These are phyloP conservation scores for Trichonephila clavata DNA, from an alignment of 1,140 invertebrate genomes.

Conservation along the genomic window DNA sequence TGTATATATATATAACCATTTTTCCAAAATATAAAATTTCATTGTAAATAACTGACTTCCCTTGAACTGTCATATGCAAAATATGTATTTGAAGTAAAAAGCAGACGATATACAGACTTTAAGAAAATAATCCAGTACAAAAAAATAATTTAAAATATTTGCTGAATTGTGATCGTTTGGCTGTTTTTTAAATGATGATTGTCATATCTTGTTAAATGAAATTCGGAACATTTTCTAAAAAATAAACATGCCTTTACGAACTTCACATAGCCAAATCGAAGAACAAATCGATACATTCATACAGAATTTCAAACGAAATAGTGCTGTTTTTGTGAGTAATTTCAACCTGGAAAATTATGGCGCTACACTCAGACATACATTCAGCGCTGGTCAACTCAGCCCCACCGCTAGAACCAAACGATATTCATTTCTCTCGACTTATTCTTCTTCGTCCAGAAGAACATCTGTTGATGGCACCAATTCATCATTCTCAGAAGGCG, in stretches of 20 bases:
- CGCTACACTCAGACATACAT: conserved; percentile 60
- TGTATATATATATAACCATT: too few relatives aligned
- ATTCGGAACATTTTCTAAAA: too few relatives aligned
- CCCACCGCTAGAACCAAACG: conserved; percentile 50
- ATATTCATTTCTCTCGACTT: conserved; percentile 59
- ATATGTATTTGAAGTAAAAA: too few relatives aligned
- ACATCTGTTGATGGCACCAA: conserved; percentile 62
- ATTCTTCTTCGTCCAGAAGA: conserved; percentile 66
- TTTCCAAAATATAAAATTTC: too few relatives aligned
- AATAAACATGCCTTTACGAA: conserved; percentile 72
- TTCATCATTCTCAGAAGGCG: conserved; percentile 59
- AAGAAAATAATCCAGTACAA: too few relatives aligned
- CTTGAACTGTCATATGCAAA: too few relatives aligned
- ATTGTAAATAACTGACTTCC: too few relatives aligned
- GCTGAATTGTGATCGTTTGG: too few relatives aligned
- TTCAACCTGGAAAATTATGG: conserved; percentile 69
- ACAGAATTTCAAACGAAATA: conserved; percentile 84
- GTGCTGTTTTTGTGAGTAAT: conserved; percentile 77
- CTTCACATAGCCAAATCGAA: conserved; percentile 83
- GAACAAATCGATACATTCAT: conserved; percentile 90
- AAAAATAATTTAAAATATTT: too few relatives aligned
- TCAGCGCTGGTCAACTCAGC: conserved; percentile 71
- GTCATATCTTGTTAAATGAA: too few relatives aligned
- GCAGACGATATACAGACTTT: too few relatives aligned
- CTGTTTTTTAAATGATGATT: too few relatives aligned